phyloP scores from a whole-genome alignment of 2,797 vertebrate genomes.

The Sphenodon punctatus region DNA sequence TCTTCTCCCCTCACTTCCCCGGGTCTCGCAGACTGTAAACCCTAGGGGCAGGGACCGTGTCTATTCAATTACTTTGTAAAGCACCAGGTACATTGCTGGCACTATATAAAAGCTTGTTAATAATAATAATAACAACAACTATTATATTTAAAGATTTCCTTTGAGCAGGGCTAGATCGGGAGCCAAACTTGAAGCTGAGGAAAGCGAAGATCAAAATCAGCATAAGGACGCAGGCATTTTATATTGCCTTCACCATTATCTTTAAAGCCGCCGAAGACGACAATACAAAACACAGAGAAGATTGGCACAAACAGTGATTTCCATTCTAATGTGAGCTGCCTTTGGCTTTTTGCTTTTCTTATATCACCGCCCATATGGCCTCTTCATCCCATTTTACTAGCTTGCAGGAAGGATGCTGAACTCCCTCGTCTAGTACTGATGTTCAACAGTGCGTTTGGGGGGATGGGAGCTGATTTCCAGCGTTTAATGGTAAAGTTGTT shows the following conservation, averaged over 20 bases:
- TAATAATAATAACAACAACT: too few relatives aligned
- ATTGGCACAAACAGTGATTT: background rate
- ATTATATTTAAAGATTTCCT: too few relatives aligned
- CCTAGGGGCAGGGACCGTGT: too few relatives aligned
- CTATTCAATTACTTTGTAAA: too few relatives aligned
- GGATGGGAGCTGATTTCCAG: background rate
- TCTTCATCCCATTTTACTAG: background rate
- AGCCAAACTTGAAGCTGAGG: too few relatives aligned
- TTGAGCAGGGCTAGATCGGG: too few relatives aligned
- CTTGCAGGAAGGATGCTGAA: background rate
- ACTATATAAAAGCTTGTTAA: too few relatives aligned
- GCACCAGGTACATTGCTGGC: too few relatives aligned
- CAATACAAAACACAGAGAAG: too few relatives aligned
- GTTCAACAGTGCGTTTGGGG: accelerated
- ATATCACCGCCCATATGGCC: accelerated
- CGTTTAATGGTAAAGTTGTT: background rate
- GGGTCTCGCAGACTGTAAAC: too few relatives aligned
- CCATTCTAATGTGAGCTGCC: background rate
- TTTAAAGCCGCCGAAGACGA: background rate
- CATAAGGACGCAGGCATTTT: background rate
- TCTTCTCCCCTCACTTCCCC: too few relatives aligned
- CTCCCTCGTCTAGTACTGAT: background rate
- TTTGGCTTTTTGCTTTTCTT: background rate
- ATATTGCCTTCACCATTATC: background rate
- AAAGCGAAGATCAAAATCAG: background rate